phyloP scores from a whole-genome alignment of 1,140 invertebrate species.

The Holcopasites calliopsidis region DNA sequence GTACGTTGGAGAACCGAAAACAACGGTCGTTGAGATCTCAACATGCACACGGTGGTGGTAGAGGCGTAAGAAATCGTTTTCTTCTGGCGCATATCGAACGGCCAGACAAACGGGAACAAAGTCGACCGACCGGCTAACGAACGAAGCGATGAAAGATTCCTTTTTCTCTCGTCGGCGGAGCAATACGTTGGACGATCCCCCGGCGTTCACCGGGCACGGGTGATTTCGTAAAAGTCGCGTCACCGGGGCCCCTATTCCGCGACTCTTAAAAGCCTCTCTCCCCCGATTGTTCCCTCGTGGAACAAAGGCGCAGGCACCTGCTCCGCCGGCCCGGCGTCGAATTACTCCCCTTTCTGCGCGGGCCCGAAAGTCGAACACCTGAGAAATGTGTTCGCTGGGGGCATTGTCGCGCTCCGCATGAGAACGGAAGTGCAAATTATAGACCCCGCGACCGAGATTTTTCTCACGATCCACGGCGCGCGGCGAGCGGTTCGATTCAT shows the following conservation, averaged over 20 bases:
- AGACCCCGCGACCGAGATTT: constrained; percentile 57
- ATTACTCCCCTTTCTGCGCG: constrained; percentile 62
- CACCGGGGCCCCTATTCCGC: constrained; percentile 36
- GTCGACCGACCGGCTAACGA: neutral
- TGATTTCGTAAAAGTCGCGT: constrained; percentile 47
- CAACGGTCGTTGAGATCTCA: constrained; percentile 68
- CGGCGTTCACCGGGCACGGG: neutral
- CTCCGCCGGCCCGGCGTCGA: constrained; percentile 59
- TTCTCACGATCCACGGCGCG: constrained; percentile 76
- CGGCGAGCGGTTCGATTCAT: neutral
- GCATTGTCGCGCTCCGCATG: constrained; percentile 58
- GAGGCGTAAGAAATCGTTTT: constrained; percentile 60
- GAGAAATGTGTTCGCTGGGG: constrained; percentile 67
- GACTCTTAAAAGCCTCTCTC: constrained; percentile 63
- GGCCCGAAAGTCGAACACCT: constrained; percentile 57
- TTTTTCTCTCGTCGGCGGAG: neutral
- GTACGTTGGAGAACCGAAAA: constrained; percentile 70
- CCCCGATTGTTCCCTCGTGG: constrained; percentile 54
- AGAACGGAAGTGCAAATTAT: constrained; percentile 77
- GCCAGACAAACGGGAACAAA: neutral
- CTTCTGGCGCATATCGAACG: neutral
- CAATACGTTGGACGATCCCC: neutral
- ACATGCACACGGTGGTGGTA: neutral
- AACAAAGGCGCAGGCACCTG: constrained; percentile 69
- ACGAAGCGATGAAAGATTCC: neutral